A percentile compares a stretch with the other conserved stretches of the same genome.
phyloP scores from a whole-genome alignment of 1,140 invertebrate species.

The Drosophila rufa region DNA sequence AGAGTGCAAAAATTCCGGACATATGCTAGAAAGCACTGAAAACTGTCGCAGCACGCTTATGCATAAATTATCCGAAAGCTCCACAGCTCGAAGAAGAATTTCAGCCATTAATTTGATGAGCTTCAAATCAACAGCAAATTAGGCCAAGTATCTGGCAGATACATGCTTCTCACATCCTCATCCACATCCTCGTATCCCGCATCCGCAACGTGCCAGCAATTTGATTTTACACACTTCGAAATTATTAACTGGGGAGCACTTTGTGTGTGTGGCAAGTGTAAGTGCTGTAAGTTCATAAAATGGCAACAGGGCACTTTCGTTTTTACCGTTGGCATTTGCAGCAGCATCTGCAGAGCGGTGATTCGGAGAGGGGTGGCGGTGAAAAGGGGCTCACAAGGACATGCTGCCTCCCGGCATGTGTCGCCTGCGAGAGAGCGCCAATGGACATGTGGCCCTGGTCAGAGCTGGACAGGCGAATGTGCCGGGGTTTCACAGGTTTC shows the following conservation, averaged over 20 bases:
- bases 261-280: constrained; percentile 70
- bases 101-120: constrained; percentile 59
- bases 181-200: not conserved
- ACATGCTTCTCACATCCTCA: constrained; percentile 20
- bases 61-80: constrained; percentile 61
- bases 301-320: constrained; percentile 74
- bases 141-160: constrained; percentile 46
- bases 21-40: constrained; percentile 54
- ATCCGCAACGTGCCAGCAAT: constrained; percentile 52
- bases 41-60: constrained; percentile 48
- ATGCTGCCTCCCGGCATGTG: constrained; percentile 31
- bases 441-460: constrained; percentile 35
- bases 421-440: constrained; percentile 27
- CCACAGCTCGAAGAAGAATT: constrained; percentile 30
- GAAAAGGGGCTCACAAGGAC: not conserved
- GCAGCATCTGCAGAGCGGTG: constrained; percentile 57
- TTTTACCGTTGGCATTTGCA: constrained; percentile 77
- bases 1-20: constrained; percentile 72
- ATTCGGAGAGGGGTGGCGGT: not conserved
- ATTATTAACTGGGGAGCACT: constrained; percentile 84
- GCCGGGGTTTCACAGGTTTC: constrained; percentile 22
- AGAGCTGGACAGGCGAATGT: constrained; percentile 15
- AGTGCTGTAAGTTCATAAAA: constrained; percentile 80
- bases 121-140: constrained; percentile 56
- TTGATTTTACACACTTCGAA: constrained; percentile 79